A percentile compares a stretch with the other conserved stretches of the same genome.
phyloP scores from a whole-genome alignment of 2,888 invertebrate species.

The Pyrochroa serraticornis region DNA sequence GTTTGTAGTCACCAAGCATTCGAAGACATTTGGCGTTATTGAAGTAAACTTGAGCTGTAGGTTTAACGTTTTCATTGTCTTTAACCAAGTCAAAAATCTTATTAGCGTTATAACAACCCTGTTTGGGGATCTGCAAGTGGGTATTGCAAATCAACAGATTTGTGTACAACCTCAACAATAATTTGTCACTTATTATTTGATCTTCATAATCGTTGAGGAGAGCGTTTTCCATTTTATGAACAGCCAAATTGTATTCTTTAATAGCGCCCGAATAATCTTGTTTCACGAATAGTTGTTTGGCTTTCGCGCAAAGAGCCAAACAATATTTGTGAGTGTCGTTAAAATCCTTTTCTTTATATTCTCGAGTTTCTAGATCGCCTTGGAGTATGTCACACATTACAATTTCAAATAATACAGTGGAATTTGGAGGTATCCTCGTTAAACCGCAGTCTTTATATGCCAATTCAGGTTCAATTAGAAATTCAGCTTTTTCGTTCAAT shows the following conservation, averaged over 20 bases:
- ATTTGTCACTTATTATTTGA: constrained; percentile 66
- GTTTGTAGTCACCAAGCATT: constrained; percentile 65
- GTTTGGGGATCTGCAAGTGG: constrained; percentile 65
- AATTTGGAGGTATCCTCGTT: constrained; percentile 76
- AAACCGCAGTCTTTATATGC: constrained; percentile 79
- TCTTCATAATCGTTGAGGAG: constrained; percentile 70
- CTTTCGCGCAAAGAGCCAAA: constrained; percentile 66
- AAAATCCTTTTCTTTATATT: constrained; percentile 68
- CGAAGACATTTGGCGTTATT: constrained; percentile 74
- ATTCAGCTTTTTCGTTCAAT: constrained; percentile 77
- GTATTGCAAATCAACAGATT: constrained; percentile 78
- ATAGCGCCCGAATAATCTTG: constrained; percentile 60
- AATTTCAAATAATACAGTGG: constrained; percentile 76
- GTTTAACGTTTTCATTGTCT: constrained; percentile 59
- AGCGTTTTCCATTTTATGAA: constrained; percentile 69
- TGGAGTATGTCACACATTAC: constrained; percentile 70
- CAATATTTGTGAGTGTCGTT: constrained; percentile 65
- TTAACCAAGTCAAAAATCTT: constrained; percentile 62
- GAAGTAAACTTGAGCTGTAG: constrained; percentile 67
- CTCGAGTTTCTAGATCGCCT: constrained; percentile 57
- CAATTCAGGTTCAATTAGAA: constrained; percentile 74
- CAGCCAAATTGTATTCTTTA: constrained; percentile 67
- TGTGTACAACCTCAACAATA: constrained; percentile 70
- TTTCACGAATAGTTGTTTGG: constrained; percentile 64
- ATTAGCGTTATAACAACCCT: constrained; percentile 70